Percentiles rank a stretch among this genome's conserved stretches.
These are phyloP conservation scores for Papilio aristodemus DNA, from an alignment of 1,140 invertebrate species.

Conservation along the genomic window DNA sequence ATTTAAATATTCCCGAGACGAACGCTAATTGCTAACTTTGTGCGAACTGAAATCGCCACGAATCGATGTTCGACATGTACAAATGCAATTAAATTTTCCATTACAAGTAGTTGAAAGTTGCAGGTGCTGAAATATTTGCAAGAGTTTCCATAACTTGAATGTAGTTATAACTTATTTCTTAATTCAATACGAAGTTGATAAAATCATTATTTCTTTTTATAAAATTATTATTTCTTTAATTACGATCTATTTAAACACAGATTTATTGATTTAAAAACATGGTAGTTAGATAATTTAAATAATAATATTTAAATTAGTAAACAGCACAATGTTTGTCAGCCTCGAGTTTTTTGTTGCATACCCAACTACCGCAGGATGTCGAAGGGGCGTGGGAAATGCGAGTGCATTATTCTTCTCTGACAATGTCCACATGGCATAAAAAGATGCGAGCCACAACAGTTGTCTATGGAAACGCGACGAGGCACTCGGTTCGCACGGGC, in stretches of 20 bases:
- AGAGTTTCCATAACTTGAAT: constrained; percentile 10
- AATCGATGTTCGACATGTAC: constrained; percentile 18
- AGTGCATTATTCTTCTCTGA: constrained; percentile 42
- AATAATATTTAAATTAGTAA: constrained; percentile 7
- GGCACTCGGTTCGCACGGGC: constrained; percentile 44
- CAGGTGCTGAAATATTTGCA: constrained; percentile 11
- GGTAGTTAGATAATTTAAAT: neutral
- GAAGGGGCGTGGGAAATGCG: constrained; percentile 47
- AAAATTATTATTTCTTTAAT: neutral
- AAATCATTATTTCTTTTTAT: neutral
- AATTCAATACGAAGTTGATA: constrained; percentile 3
- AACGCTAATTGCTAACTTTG: neutral
- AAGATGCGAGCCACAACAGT: constrained; percentile 51
- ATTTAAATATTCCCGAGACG: neutral
- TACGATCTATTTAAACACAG: neutral
- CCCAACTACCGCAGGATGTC: constrained; percentile 22
- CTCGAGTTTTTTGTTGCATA: constrained; percentile 2
- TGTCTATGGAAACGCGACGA: constrained; percentile 48
- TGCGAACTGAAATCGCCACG: neutral
- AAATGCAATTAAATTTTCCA: constrained; percentile 32
- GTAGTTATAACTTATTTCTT: constrained; percentile 20
- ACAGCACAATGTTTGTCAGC: neutral
- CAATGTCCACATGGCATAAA: constrained; percentile 48
- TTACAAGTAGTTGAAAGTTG: constrained; percentile 1
- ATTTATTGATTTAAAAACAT: constrained; percentile 17